phyloP scores from a whole-genome alignment of 1,140 invertebrate genomes.

The Macrostomum lignano region DNA sequence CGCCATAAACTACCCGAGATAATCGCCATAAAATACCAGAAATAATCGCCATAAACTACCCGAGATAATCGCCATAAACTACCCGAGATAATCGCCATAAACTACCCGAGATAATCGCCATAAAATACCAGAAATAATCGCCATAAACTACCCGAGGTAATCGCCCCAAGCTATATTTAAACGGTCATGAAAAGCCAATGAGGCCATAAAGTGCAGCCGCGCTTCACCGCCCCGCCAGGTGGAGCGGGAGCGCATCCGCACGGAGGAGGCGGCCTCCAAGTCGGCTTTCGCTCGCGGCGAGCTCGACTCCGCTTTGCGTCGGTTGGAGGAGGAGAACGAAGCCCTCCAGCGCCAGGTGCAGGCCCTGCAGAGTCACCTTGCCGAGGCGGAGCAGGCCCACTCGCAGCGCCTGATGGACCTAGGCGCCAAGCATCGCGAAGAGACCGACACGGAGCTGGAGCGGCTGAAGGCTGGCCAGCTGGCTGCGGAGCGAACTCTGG shows the following conservation, averaged over 20 bases:
- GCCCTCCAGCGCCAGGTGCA: slow-evolving; percentile 49
- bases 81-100: no score
- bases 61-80: no score
- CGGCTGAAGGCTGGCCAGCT: slow-evolving; percentile 50
- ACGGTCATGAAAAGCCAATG: no score
- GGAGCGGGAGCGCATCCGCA: slow-evolving; percentile 31
- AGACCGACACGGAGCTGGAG: slow-evolving; percentile 50
- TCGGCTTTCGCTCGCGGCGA: slow-evolving; percentile 14
- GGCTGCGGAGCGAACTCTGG: slow-evolving; percentile 53
- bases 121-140: no score
- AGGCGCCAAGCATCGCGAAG: slow-evolving; percentile 31
- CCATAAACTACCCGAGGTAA: no score
- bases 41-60: no score
- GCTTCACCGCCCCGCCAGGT: slow-evolving; percentile 15
- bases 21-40: no score
- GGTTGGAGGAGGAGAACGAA: slow-evolving; percentile 48
- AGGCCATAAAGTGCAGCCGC: no score
- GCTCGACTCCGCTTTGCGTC: slow-evolving; percentile 17
- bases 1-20: no score
- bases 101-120: no score
- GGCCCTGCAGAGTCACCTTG: slow-evolving; percentile 32
- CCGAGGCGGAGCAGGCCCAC: slow-evolving; percentile 6
- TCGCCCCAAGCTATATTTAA: no score
- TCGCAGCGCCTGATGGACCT: slow-evolving; percentile 21
- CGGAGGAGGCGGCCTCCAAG: slow-evolving; percentile 21